Conservation (phyloP, 92 coral and sea anemone genomes). For the Virgularia gustaviana region DNA sequence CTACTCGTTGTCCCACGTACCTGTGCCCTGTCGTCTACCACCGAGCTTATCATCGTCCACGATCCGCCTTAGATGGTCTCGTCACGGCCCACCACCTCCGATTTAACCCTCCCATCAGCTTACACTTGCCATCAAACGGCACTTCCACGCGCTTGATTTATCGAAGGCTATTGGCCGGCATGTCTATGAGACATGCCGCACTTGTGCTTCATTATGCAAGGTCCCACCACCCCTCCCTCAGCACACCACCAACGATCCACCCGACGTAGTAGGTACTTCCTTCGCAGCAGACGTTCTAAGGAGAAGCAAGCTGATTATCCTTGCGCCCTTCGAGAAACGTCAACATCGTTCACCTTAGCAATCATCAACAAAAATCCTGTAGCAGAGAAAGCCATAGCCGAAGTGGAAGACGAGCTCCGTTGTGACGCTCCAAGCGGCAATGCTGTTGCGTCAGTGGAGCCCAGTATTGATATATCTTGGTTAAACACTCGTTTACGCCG, state of each 20-base stretch:
- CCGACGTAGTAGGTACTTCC: conserved; percentile 26
- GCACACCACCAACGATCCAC: conserved; percentile 18
- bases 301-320: conserved; percentile 14
- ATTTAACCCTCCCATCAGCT: conserved; percentile 40
- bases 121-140: conserved; percentile 26
- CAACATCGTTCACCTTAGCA: neutral
- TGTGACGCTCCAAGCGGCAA: conserved; percentile 26
- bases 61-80: conserved; percentile 16
- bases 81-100: conserved; percentile 28
- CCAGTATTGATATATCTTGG: neutral
- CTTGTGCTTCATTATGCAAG: conserved; percentile 18
- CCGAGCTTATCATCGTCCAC: neutral
- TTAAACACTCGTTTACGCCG: neutral
- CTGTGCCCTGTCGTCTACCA: neutral
- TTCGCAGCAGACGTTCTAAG: neutral
- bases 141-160: conserved; percentile 43
- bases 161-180: conserved; percentile 23
- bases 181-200: conserved; percentile 36
- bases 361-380: conserved; percentile 18
- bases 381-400: conserved; percentile 13
- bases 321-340: neutral
- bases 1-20: conserved; percentile 12
- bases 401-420: conserved; percentile 22
- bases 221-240: neutral
- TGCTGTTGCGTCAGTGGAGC: conserved; percentile 11